Percentiles rank a stretch among this genome's conserved stretches.
Conservation (phyloP, 2,888 invertebrate species). For the Epistrophe eligans region DNA sequence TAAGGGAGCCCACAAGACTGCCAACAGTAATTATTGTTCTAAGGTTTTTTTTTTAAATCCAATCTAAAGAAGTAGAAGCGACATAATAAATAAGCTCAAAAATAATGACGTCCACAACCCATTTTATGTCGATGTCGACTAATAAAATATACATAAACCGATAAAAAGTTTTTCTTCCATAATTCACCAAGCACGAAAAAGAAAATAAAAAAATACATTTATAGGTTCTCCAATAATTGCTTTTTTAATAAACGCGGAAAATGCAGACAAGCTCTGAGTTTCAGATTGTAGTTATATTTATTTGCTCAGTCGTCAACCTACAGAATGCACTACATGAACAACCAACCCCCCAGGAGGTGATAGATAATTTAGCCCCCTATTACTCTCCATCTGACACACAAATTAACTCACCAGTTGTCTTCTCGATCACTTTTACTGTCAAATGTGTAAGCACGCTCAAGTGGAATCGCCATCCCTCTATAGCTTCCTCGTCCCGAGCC, state of each 20-base stretch:
- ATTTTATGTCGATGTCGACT: conserved; percentile 31
- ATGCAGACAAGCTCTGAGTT: conserved; percentile 22
- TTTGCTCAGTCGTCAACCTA: neutral
- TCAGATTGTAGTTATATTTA: neutral
- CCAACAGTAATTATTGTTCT: neutral
- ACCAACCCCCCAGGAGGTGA: conserved; percentile 33
- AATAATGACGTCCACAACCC: conserved; percentile 11
- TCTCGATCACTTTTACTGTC: conserved; percentile 79
- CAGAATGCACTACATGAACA: conserved; percentile 9
- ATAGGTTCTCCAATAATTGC: conserved; percentile 22
- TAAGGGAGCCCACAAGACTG: neutral
- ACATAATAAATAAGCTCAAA: conserved; percentile 6
- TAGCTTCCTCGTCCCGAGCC: conserved; percentile 80
- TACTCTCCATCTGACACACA: neutral
- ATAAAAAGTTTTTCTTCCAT: conserved; percentile 37
- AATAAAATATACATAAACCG: conserved; percentile 3
- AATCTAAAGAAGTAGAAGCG: neutral
- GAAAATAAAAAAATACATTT: conserved; percentile 6
- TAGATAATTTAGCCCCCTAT: neutral
- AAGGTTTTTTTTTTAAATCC: neutral
- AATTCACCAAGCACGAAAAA: conserved; percentile 4
- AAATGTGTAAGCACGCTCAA: conserved; percentile 80
- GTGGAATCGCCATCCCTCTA: conserved; percentile 82
- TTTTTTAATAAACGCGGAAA: conserved; percentile 3
- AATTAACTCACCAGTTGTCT: conserved; percentile 68